Evolutionary conservation across 2,888 invertebrate species (phyloP).

Genomic region (Tethea ocularis): DNA sequence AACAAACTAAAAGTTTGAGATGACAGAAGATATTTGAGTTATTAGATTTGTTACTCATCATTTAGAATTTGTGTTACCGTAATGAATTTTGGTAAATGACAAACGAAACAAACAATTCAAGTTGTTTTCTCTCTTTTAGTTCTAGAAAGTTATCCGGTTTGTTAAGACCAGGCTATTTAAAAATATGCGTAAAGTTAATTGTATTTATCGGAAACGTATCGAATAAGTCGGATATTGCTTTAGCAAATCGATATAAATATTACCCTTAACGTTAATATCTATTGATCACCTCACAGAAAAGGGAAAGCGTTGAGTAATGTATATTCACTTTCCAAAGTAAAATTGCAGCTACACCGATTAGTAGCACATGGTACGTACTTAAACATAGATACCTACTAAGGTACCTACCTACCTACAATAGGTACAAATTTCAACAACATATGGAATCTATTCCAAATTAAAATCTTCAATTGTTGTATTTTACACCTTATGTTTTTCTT

Average conservation of each 20-base stretch:
- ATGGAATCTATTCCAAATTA: too few relatives aligned
- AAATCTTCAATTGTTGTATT: too few relatives aligned
- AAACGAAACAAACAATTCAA: not conserved
- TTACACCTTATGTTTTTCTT: too few relatives aligned
- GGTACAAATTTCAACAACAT: too few relatives aligned
- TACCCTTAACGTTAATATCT: constrained; percentile 27
- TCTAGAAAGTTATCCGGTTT: not conserved
- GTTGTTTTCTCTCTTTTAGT: not conserved
- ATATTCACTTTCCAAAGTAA: constrained; percentile 46
- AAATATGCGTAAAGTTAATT: not conserved
- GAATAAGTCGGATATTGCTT: not conserved
- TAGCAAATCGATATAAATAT: not conserved
- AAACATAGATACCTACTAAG: too few relatives aligned
- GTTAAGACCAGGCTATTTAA: not conserved
- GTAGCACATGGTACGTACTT: constrained; percentile 17
- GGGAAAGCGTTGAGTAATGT: constrained; percentile 41
- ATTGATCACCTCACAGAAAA: constrained; percentile 19
- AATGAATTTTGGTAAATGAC: not conserved
- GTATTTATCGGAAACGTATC: not conserved
- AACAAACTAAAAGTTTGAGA: too few relatives aligned
- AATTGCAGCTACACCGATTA: constrained; percentile 22
- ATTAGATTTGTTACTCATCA: too few relatives aligned
- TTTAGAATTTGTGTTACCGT: too few relatives aligned
- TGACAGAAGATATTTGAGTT: too few relatives aligned
- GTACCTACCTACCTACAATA: too few relatives aligned